Conservation (phyloP, 2,888 invertebrate species). For the Danaus chrysippus region DNA sequence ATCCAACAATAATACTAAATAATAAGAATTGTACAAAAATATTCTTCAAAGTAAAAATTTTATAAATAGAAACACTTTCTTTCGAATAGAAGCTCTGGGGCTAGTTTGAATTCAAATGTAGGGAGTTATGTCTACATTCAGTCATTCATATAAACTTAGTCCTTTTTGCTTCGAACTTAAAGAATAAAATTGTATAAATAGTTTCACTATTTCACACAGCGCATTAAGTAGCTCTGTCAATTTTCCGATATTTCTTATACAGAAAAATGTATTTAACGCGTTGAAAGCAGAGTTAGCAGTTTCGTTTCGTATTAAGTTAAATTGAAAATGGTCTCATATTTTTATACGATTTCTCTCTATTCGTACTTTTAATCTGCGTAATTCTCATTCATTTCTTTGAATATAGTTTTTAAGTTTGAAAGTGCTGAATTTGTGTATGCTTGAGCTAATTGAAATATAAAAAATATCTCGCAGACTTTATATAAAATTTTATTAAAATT, state of each 20-base stretch:
- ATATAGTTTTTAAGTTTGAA: conserved; percentile 17
- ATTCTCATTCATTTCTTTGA: conserved; percentile 19
- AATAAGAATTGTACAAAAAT: not conserved
- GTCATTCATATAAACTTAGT: conserved; percentile 5
- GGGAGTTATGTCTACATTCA: not conserved
- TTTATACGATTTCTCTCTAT: conserved; percentile 13
- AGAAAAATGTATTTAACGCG: conserved; percentile 16
- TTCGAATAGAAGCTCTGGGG: conserved; percentile 17
- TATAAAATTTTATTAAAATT: too few species aligned
- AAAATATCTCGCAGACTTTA: not conserved
- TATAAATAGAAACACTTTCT: conserved; percentile 24
- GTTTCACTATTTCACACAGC: not conserved
- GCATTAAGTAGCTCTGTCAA: conserved; percentile 12
- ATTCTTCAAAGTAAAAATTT: conserved; percentile 11
- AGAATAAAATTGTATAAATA: conserved; percentile 7
- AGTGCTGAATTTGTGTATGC: conserved; percentile 5
- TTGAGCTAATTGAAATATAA: conserved; percentile 5
- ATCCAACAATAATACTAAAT: too few species aligned
- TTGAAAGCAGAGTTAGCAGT: conserved; percentile 14
- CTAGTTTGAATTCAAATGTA: conserved; percentile 18
- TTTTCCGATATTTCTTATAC: conserved; percentile 17
- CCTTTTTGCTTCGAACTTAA: conserved; percentile 11
- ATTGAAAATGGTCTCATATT: conserved; percentile 10
- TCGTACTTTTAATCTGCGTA: conserved; percentile 20
- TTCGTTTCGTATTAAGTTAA: conserved; percentile 9